Evolutionary conservation across 2,888 invertebrate species (phyloP), one percentile per base, ranked within the genome.

Genomic region (Euplagia quadripunctaria): DNA sequence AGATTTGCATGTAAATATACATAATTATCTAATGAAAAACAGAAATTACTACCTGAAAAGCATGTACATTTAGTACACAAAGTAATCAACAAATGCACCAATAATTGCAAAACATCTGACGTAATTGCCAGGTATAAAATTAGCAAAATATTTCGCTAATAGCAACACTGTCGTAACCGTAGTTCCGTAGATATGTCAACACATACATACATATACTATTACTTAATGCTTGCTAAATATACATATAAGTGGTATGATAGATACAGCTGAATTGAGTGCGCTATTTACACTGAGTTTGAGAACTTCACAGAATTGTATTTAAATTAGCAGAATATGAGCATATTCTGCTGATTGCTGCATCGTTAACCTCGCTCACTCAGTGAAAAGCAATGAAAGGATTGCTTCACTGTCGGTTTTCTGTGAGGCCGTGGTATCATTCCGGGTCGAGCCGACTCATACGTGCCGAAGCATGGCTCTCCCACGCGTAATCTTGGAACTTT

Each of bases 121-220:
- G 85, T 87, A 87, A 86, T 88, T 86, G 79, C 82, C 83, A 82
- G 79, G 84, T 83, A 82, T 82, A 85, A 82, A 89, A 88, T 89
- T 88, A 90, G 87, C 91, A 86, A 91, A 91, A 90, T 92, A 91
- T 91, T 84, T 92, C 81, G 91, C 92, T 83, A 88, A 85, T 88
- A 79, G 88, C 89, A 86, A 88, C 68, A 71, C 88, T 85, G 84
- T 83, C 79, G 87, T 92, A 90, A 94, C 87, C 86, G 84, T 88
- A 90, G 93, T 94, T 94, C 94, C 94, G 92, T 88, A 89, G 93
- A 92, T 91, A 92, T 94, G 95, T 93, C 94, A 93, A 94, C 95
- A 94, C 83, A 85, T 82, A 85, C 86, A 85, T 85, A 85, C 84
- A 83, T 85, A 84, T 85, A 85, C 84, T 85, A 86, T 94, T 94